Base-by-base conservation (phyloP, 1,140 invertebrate species). In the Drosophila littoralis region DNA sequence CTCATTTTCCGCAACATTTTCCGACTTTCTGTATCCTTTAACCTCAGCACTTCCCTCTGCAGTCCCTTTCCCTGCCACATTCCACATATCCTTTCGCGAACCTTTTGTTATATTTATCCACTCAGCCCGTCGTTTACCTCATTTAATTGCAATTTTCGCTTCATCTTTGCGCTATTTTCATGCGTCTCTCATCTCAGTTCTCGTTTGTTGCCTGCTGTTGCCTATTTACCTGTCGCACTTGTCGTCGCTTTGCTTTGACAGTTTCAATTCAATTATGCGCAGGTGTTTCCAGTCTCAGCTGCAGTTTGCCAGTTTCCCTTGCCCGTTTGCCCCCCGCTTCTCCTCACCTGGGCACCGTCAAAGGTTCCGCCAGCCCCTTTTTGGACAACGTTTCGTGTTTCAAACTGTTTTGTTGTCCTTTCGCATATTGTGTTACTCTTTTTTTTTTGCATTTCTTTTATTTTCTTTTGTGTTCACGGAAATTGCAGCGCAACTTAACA, bases 91-190 rank as follows among this genome's bases (percentile, higher is more conserved):
- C 15, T 7, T 7, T 28, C 6, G n/a, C 8, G 17, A 8, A 28
- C 45, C 1, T 28, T 48, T 28, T 43, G 13, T 45, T 8, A 7
- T n/a, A 42, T 42, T 42, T 13, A 45, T 8, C 2, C 8, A 38
- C 36, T 72, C 36, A 17, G 45, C 6, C 45, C 7, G 22, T 17
- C 17, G 3, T 9, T 9, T 17, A 40, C 2, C 50, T 46, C 42
- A 69, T 77, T 81, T 67, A 52, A 82, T 76, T 69, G 67, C 75
- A 82, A 79, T 86, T 79, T 88, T 76, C 64, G 63, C 64, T 79
- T 75, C 58, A 78, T 88, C 55, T 57, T 55, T 65, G 46, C 32
- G 12, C 10, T 38, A 33, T 58, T 54, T 40, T 46, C 22, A 28
- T 28, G 22, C 22, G 22, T 36, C 22, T 22, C 22, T 64, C 38